These are phyloP conservation scores for Halisarca cf. caerulea DNA, from an alignment of 37 sponge, comb jelly and placozoan species.

Conservation along the genomic window DNA sequence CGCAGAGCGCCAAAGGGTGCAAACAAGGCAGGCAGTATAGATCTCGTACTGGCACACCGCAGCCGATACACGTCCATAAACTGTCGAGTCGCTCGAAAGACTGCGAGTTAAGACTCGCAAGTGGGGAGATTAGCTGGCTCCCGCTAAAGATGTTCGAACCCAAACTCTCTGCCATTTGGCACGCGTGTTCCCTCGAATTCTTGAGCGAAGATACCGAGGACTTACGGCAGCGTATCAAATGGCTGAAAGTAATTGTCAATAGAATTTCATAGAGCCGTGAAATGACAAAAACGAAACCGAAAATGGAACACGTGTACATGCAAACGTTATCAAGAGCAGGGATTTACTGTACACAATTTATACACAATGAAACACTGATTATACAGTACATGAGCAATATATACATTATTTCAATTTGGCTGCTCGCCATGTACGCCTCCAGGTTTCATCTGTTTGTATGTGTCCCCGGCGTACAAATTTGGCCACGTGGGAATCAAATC, in stretches of 20 bases:
- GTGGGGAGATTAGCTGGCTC: not conserved
- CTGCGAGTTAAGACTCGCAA: not conserved
- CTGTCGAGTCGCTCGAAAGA: not conserved
- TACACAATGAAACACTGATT: too few relatives aligned
- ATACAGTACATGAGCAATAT: not conserved
- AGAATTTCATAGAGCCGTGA: too few relatives aligned
- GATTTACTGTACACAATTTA: too few relatives aligned
- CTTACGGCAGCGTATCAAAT: too few relatives aligned
- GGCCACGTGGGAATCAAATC: slow-evolving; percentile 32
- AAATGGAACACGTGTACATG: too few relatives aligned
- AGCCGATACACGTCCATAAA: not conserved
- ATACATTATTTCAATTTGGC: slow-evolving; percentile 43
- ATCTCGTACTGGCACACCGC: not conserved
- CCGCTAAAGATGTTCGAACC: not conserved
- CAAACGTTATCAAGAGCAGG: too few relatives aligned
- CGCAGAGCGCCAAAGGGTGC: slow-evolving; percentile 11
- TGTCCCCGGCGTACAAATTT: slow-evolving; percentile 70
- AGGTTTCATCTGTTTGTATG: slow-evolving; percentile 69
- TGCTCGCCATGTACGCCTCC: slow-evolving; percentile 73
- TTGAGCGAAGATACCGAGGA: not conserved
- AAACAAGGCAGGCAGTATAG: slow-evolving; percentile 6
- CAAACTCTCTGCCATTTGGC: not conserved
- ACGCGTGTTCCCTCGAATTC: not conserved
- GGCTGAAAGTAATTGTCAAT: too few relatives aligned
- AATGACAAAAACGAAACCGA: too few relatives aligned